Evolutionary conservation across 2,113 vertebrate species (phyloP), one percentile per base, ranked within the genome.

Genomic region (Brachyhypopomus occidentalis): DNA sequence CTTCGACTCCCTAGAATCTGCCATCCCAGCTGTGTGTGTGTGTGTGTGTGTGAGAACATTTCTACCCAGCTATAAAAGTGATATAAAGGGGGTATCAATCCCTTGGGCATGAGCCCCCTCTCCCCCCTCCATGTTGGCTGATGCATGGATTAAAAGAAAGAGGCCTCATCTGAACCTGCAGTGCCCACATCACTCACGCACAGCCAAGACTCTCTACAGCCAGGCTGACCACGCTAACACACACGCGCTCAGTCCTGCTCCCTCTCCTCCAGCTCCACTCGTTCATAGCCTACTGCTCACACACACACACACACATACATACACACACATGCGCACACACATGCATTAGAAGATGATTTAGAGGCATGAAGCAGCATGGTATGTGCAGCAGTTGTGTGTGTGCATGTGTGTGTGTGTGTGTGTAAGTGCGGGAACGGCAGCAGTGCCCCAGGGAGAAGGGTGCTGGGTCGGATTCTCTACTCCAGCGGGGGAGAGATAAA

Each of bases 11-110:
- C 83, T 14, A 14, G 77, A 80, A 79, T 72, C 80, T 77, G 75
- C 82, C 52, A 76, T 81, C 60, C 14, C 9, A 76, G 77, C 45
- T 74, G 67, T 36, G 83, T 75, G 72, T 79, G 81, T 85, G 34
- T 72, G 77, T 81, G 58, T 75, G 56, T 45, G 56, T 59, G 55
- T 73, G 78, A 48, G 69, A 78, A 76, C 78, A 75, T 41, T 75
- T 66, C 56, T 72, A 72, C 85, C 85, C 88, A 11, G 84, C 85
- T 88, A 90, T 89, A 87, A 89, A 90, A 90, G 77, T 22, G 64
- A 87, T 86, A 76, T 82, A 87, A 85, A 86, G 85, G 45, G 85
- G 88, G 90, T 88, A 90, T 89, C 89, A 87, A 91, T 88, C 76
- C 87, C 85, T 82, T 82, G 81, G 77, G 75, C 82, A 85, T 85